A percentile compares a stretch with the other conserved stretches of the same genome.
phyloP scores from a whole-genome alignment of 2,888 invertebrate genomes.

The Trachelus stipa region DNA sequence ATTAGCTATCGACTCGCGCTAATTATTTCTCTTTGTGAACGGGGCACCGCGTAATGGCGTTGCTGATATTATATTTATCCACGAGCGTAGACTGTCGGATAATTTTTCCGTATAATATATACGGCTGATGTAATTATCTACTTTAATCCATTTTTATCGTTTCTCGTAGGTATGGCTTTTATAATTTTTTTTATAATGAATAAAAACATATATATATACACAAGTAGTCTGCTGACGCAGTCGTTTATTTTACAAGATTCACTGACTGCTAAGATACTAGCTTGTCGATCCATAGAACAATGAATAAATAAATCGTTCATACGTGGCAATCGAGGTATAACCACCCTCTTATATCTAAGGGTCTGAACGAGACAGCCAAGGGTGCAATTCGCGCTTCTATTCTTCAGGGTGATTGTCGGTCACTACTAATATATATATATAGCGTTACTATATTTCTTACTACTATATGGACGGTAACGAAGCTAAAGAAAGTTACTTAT shows the following conservation, averaged over 20 bases:
- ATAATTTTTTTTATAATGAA: not conserved
- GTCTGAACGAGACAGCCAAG: not conserved
- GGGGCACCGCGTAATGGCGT: slow-evolving; percentile 48
- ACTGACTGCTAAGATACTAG: not conserved
- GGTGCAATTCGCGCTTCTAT: slow-evolving; percentile 33
- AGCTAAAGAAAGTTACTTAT: too few relatives aligned
- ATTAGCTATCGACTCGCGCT: slow-evolving; percentile 60
- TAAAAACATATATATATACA: not conserved
- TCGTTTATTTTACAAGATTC: not conserved
- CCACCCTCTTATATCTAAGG: not conserved
- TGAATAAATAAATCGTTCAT: not conserved
- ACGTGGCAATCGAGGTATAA: not conserved
- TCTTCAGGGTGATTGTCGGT: slow-evolving; percentile 30
- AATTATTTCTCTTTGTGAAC: slow-evolving; percentile 63
- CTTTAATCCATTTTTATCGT: not conserved
- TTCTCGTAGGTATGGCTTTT: not conserved
- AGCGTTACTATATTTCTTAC: not conserved
- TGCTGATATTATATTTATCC: slow-evolving; percentile 45
- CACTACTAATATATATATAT: not conserved
- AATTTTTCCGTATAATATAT: not conserved
- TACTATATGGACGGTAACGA: not conserved
- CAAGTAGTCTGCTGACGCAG: not conserved
- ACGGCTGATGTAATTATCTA: not conserved
- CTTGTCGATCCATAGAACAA: not conserved
- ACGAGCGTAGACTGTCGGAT: not conserved